Evolutionary conservation across 2,797 vertebrate species (phyloP).

Genomic region (Mus minutoides): DNA sequence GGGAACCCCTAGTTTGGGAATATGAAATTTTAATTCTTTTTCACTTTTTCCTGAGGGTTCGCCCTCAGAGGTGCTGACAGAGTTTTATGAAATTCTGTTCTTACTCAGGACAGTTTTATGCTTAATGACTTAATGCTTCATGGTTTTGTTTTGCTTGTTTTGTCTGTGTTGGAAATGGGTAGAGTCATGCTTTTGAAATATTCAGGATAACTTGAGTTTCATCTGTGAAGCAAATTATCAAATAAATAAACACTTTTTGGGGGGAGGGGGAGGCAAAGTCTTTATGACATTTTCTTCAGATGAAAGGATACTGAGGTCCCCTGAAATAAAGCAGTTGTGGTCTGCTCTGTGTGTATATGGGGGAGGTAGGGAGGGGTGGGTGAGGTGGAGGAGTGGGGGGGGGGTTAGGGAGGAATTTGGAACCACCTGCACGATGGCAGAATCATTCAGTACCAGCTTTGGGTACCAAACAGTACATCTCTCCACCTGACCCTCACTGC

Average conservation of each 20-base stretch:
- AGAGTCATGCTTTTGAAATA: constrained; percentile 57
- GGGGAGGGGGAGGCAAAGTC: constrained; percentile 67
- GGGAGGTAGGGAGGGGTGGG: background rate
- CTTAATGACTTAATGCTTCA: constrained; percentile 36
- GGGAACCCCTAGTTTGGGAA: background rate
- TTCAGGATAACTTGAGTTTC: constrained; percentile 44
- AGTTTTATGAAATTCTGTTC: constrained; percentile 10
- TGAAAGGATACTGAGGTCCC: constrained; percentile 75
- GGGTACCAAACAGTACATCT: background rate
- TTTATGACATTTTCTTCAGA: constrained; percentile 66
- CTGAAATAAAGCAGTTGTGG: constrained; percentile 72
- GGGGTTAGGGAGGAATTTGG: background rate
- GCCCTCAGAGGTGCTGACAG: background rate
- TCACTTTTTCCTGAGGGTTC: background rate
- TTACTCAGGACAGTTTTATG: constrained; percentile 31
- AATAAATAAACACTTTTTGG: background rate
- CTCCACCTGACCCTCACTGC: background rate
- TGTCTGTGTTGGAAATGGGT: constrained; percentile 9
- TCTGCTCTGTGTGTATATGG: background rate
- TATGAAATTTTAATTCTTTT: background rate
- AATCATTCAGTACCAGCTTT: background rate
- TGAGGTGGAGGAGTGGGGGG: fast-evolving
- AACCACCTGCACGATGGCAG: background rate
- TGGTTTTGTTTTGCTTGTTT: background rate
- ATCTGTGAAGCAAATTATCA: constrained; percentile 53